phyloP scores from a whole-genome alignment of 2,888 invertebrate genomes.

The Ditula angustiorana region DNA sequence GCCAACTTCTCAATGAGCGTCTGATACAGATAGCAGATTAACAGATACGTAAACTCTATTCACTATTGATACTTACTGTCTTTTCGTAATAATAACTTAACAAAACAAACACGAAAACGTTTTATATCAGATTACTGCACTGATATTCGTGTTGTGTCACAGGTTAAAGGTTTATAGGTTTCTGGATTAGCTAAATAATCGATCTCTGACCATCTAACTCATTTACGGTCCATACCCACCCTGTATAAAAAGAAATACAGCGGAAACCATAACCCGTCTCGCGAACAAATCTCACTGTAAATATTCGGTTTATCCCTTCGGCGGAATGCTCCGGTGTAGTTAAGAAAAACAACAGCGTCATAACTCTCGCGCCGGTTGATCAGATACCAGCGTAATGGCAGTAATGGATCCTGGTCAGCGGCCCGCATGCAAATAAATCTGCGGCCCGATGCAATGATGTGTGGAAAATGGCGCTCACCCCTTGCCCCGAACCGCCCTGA shows the following conservation, averaged over 20 bases:
- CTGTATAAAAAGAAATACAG: slow-evolving; percentile 68
- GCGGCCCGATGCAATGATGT: slow-evolving; percentile 85
- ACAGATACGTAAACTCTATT: slow-evolving; percentile 46
- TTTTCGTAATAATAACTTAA: no score
- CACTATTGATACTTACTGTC: no score
- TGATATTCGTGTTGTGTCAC: no score
- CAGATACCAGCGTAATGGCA: slow-evolving; percentile 83
- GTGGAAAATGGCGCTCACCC: slow-evolving; percentile 83
- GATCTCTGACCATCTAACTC: slow-evolving; percentile 18
- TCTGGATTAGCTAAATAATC: slow-evolving; percentile 15
- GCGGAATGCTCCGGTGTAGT: slow-evolving; percentile 75
- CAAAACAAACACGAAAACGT: no score
- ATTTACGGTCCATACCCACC: slow-evolving; percentile 49
- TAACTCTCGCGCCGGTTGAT: slow-evolving; percentile 83
- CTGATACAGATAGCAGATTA: slow-evolving; percentile 49
- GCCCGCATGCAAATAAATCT: slow-evolving; percentile 87
- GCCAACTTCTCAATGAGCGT: slow-evolving; percentile 48
- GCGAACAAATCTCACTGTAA: slow-evolving; percentile 66
- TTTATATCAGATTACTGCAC: no score
- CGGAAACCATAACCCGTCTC: slow-evolving; percentile 78
- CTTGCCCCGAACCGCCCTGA: slow-evolving; percentile 59
- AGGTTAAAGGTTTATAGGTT: no score
- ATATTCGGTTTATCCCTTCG: slow-evolving; percentile 68
- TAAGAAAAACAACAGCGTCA: slow-evolving; percentile 82
- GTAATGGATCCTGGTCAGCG: slow-evolving; percentile 86